Base-by-base conservation (phyloP, 2,888 invertebrate species). In the Neria commutata region DNA sequence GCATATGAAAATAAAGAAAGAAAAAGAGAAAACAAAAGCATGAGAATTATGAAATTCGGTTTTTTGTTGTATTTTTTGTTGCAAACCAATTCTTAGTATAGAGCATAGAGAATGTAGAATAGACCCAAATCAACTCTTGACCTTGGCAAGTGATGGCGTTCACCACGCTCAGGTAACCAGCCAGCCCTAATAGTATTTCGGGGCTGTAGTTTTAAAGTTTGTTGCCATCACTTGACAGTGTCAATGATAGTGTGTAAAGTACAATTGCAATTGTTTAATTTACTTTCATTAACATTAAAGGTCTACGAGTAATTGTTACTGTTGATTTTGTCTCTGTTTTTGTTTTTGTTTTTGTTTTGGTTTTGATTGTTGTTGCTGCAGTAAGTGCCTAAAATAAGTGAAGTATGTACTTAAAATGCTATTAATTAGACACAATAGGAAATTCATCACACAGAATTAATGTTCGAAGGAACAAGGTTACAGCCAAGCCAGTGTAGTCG, bases 1-100 rank as follows among this genome's bases (percentile, higher is more conserved):
- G 70, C 75, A 78, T 76, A 78, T 74, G 72, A 70, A 77, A 73
- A 72, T 72, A 76, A 75, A 77, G 70, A 74, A 73, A 70, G 67
- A 74, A 74, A 74, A 77, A 74, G 67, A 70, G 69, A 75, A 71
- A 76, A 75, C 69, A 75, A 76, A 77, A 71, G 70, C 71, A 73
- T 75, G 72, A 75, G 67, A 67, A 69, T 63, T 63, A 64, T 63
- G 62, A 61, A 56, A n/a, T n/a, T n/a, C n/a, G n/a, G n/a, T n/a
- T n/a, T n/a, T n/a, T n/a, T n/a, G n/a, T n/a, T n/a, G n/a, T n/a
- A n/a, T 60, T 59, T 65, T 60, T 23, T 21, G 23, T 54, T 55
- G 19, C 23, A 52, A 34, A 55, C 59, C 59, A 59, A 59, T 56
- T 56, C n/a, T 55, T 52, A 59, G 16, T 45, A 56, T 55, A 24